Evolutionary conservation across 2,888 invertebrate species (phyloP).

Genomic region (Microctonus brassicae): DNA sequence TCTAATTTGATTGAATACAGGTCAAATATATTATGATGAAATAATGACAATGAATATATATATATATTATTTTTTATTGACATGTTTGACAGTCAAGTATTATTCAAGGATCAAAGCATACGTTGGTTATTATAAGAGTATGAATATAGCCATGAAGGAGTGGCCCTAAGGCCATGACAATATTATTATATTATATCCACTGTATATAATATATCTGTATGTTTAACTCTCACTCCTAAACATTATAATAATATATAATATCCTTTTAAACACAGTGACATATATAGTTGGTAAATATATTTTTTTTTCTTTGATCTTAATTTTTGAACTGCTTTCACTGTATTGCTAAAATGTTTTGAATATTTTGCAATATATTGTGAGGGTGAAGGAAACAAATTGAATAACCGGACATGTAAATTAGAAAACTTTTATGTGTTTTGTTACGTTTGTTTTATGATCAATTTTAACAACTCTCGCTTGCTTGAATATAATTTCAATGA

Average conservation of each 20-base stretch:
- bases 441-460: too few relatives aligned
- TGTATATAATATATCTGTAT: too few relatives aligned
- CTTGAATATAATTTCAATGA: too few relatives aligned
- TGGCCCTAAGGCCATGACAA: constrained; percentile 5
- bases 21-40: background rate
- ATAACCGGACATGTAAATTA: too few relatives aligned
- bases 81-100: constrained; percentile 3
- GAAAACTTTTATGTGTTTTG: too few relatives aligned
- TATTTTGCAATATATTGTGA: too few relatives aligned
- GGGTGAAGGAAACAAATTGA: too few relatives aligned
- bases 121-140: background rate
- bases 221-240: background rate
- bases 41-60: background rate
- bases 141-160: background rate
- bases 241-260: background rate
- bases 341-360: too few relatives aligned
- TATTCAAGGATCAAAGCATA: constrained; percentile 8
- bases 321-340: too few relatives aligned
- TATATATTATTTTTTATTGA: background rate
- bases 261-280: background rate
- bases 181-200: background rate
- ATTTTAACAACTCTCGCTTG: too few relatives aligned
- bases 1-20: background rate
- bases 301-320: too few relatives aligned
- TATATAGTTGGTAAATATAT: background rate